A percentile compares a stretch with the other conserved stretches of the same genome.
Conservation (phyloP, 1,140 invertebrate genomes). For the Hyles euphorbiae region DNA sequence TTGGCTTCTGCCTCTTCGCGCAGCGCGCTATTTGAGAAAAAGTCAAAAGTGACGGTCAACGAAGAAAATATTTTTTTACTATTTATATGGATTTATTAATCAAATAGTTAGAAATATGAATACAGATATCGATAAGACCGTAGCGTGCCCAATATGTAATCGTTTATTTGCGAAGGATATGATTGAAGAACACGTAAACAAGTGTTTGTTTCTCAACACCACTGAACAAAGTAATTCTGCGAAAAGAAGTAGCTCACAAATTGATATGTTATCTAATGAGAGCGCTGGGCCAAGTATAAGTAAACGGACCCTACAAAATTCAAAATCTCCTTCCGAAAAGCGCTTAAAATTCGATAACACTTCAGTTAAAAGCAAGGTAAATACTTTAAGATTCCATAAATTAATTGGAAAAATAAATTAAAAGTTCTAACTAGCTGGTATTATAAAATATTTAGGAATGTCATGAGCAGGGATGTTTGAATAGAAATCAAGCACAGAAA, state of each 20-base stretch:
- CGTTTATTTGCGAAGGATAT: slow-evolving; percentile 40
- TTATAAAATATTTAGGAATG: too few species aligned
- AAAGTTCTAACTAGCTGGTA: background rate
- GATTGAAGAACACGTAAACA: slow-evolving; percentile 81
- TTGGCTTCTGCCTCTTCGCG: too few species aligned
- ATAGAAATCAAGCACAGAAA: slow-evolving; percentile 22
- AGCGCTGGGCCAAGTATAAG: too few species aligned
- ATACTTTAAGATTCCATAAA: background rate
- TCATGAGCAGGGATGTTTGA: background rate
- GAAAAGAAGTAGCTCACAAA: slow-evolving; percentile 40
- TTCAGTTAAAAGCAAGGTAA: too few species aligned
- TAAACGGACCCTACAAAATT: background rate
- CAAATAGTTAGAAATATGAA: too few species aligned
- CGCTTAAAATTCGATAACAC: slow-evolving; percentile 25
- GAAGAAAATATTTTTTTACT: too few species aligned
- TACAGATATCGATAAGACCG: too few species aligned
- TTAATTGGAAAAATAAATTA: background rate
- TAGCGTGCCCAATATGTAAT: slow-evolving; percentile 49
- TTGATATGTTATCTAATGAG: slow-evolving; percentile 17
- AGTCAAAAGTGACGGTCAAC: too few species aligned
- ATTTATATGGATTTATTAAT: too few species aligned
- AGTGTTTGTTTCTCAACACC: slow-evolving; percentile 81
- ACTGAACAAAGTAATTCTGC: slow-evolving; percentile 40
- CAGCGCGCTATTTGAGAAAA: too few species aligned
- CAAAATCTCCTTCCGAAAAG: slow-evolving; percentile 29